Percentiles rank a stretch among this genome's conserved stretches.
Conservation (phyloP, 2,113 vertebrate species). For the Hydrolagus affinis region DNA sequence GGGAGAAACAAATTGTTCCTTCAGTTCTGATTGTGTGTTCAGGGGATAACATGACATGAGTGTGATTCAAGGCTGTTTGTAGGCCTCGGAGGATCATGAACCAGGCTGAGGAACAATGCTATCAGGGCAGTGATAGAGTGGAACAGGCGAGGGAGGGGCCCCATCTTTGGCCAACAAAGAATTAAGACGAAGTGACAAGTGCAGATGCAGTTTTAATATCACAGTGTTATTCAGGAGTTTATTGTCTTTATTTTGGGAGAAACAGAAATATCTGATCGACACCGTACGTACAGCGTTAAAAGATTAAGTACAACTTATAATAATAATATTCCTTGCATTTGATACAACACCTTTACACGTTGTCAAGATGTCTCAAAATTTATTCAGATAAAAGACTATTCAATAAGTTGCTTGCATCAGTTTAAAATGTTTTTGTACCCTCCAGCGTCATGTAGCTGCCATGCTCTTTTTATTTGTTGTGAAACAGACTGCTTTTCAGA, state of each 20-base stretch:
- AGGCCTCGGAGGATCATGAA: conserved; percentile 45
- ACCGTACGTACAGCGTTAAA: conserved; percentile 6
- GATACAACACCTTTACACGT: no score
- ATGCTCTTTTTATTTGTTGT: no score
- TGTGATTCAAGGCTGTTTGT: conserved; percentile 67
- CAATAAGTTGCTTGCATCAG: background rate
- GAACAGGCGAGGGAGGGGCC: conserved; percentile 44
- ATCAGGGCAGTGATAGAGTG: conserved; percentile 41
- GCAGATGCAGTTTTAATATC: conserved; percentile 29
- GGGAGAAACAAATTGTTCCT: conserved; percentile 72
- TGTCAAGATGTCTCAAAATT: background rate
- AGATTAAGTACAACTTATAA: background rate
- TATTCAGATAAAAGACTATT: background rate
- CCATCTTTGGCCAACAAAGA: conserved; percentile 42
- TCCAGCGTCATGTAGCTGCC: background rate
- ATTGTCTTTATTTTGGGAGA: conserved; percentile 15
- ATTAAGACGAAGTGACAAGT: conserved; percentile 31
- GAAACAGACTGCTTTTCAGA: background rate
- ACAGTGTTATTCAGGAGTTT: background rate
- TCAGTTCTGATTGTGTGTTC: conserved; percentile 62
- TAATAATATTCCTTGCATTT: no score
- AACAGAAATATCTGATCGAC: conserved; percentile 8
- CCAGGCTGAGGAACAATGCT: conserved; percentile 26
- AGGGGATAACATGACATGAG: conserved; percentile 56
- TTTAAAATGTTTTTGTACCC: background rate